Evolutionary conservation across 1,140 invertebrate genomes (phyloP), one percentile per base, ranked within the genome.

Genomic region (Heliconius hermathena): DNA sequence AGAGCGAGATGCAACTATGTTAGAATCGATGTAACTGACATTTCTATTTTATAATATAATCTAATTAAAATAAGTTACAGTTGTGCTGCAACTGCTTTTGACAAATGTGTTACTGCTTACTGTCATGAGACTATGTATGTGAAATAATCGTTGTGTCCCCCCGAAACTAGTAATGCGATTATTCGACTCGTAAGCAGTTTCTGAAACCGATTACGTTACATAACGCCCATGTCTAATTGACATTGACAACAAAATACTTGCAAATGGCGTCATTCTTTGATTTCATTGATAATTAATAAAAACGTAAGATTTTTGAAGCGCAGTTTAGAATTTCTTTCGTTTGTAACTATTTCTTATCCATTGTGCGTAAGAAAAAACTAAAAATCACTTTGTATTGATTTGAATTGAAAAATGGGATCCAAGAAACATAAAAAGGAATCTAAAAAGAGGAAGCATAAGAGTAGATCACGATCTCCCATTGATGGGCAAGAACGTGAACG

Each of bases 341-440:
- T 66, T 71, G 33, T 71, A 3, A 36, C 18, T n/a, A 71, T 36
- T 52, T 52, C 16, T 20, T 52, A 52, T 5, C 18, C 4, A 52
- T 52, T 13, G 49, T 18, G 49, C 18, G 16, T 52, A 52, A 5
- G 1, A 52, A 52, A 52, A 18, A 18, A 18, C 49, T 57, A n/a
- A 8, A 9, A 57, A 1, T 57, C 54, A 57, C 8, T 57, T 52
- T 52, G 49, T 57, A n/a, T 22, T 57, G 22, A 16, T 1, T 66
- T 66, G 11, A 22, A 36, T 38, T 71, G 84, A 9, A 57, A 70
- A 81, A 94, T 94, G 93, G 93, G 93, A 66, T 92, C 93, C 16
- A 94, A 94, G 78, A 94, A 94, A 87, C 93, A 94, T 81, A 94
- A 94, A 81, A 94, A 94, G 73, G 93, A 94, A 74, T 93, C 93